These are phyloP conservation scores for Galerucella pusilla DNA, from an alignment of 2,888 invertebrate species.

Conservation along the genomic window DNA sequence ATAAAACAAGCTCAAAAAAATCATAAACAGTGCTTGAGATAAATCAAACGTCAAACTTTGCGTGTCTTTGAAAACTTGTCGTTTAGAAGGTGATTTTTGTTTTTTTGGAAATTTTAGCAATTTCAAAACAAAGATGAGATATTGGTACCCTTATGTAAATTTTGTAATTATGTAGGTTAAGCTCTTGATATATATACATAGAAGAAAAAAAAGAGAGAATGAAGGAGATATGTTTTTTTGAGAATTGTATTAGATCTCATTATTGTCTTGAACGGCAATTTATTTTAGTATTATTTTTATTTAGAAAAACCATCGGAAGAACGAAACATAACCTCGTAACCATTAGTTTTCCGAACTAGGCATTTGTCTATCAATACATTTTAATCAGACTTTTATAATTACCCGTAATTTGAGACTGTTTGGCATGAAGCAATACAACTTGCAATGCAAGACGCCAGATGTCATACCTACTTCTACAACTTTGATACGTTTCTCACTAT, in stretches of 20 bases:
- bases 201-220: slow-evolving; percentile 31
- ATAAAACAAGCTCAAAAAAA: neutral
- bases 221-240: slow-evolving; percentile 30
- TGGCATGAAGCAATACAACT: no score
- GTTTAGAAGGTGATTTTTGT: slow-evolving; percentile 54
- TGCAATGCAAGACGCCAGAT: no score
- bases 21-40: neutral
- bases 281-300: slow-evolving; percentile 55
- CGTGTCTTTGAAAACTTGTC: neutral
- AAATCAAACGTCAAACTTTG: neutral
- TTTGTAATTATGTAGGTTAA: slow-evolving; percentile 49
- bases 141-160: slow-evolving; percentile 48
- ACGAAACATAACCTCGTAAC: slow-evolving; percentile 15
- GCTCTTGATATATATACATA: slow-evolving; percentile 32
- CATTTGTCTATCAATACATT: neutral
- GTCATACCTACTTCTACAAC: no score
- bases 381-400: neutral
- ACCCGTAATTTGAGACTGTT: no score
- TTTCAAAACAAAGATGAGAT: slow-evolving; percentile 42
- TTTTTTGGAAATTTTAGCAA: slow-evolving; percentile 45
- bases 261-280: slow-evolving; percentile 40
- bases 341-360: neutral
- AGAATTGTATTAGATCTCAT: slow-evolving; percentile 54
- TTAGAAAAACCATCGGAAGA: slow-evolving; percentile 26
- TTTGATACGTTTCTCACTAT: no score